These are phyloP conservation scores for Caenorhabditis tropicalis DNA, from an alignment of 1,140 invertebrate genomes.

Conservation along the genomic window DNA sequence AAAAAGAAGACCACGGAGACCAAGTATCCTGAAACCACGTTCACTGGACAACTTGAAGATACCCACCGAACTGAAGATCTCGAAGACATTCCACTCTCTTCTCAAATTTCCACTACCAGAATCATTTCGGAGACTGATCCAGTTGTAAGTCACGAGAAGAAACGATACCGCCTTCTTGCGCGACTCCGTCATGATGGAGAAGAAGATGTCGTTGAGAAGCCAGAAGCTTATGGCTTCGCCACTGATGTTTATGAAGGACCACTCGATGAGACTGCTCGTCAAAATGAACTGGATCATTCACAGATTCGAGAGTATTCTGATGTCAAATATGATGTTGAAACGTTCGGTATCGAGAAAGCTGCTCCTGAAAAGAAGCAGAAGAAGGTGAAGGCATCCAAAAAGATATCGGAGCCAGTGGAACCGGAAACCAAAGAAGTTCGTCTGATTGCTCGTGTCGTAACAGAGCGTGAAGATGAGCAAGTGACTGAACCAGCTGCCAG, in stretches of 20 bases:
- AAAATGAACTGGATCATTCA: background rate
- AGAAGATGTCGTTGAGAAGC: constrained; percentile 63
- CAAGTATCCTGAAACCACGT: background rate
- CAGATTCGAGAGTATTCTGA: no score
- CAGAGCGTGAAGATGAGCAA: background rate
- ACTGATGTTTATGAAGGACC: background rate
- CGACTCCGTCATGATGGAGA: constrained; percentile 45
- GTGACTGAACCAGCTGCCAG: background rate
- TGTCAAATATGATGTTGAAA: background rate
- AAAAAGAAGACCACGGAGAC: background rate
- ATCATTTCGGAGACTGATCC: background rate
- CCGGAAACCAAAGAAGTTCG: background rate
- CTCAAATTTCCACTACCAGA: background rate
- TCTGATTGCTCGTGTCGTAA: background rate
- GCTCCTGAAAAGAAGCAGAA: constrained; percentile 57
- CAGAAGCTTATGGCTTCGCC: background rate
- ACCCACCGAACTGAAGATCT: background rate
- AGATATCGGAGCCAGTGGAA: background rate
- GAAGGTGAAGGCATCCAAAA: constrained; percentile 7
- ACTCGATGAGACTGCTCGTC: background rate
- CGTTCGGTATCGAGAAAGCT: background rate
- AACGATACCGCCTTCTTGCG: background rate
- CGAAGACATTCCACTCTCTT: background rate
- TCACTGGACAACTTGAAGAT: background rate
- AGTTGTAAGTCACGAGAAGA: background rate